Conservation (phyloP, 2,888 invertebrate species). For the Congeria kusceri region DNA sequence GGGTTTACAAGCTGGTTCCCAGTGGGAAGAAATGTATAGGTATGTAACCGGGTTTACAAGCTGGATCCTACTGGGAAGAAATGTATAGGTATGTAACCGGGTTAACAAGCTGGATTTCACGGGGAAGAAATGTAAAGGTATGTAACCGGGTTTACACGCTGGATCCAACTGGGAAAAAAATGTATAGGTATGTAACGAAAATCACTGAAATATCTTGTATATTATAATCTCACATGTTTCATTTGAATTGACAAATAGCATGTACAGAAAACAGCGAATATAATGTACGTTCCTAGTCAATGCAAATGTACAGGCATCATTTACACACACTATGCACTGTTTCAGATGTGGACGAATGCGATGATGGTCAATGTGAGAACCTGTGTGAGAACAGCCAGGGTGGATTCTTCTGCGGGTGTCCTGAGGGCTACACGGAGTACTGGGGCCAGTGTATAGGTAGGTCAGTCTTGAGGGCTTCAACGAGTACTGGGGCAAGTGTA, state of each 20-base stretch:
- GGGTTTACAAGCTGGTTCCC: constrained; percentile 7
- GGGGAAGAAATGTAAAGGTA: constrained; percentile 28
- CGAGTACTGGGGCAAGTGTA: too few species aligned
- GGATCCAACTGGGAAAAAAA: background rate
- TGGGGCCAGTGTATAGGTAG: constrained; percentile 87
- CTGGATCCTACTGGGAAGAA: constrained; percentile 2
- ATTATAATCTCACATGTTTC: too few species aligned
- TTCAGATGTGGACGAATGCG: constrained; percentile 93
- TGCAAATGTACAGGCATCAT: too few species aligned
- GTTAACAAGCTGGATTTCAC: constrained; percentile 13
- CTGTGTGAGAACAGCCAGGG: constrained; percentile 92
- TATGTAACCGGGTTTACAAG: constrained; percentile 12
- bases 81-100: constrained; percentile 23
- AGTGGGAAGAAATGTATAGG: constrained; percentile 26
- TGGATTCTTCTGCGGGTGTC: constrained; percentile 92
- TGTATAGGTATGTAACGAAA: constrained; percentile 30
- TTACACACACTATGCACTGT: too few species aligned
- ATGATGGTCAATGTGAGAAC: constrained; percentile 90
- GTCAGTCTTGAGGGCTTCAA: too few species aligned
- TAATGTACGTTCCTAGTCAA: too few species aligned
- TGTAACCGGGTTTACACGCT: constrained; percentile 13
- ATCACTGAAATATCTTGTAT: constrained; percentile 9
- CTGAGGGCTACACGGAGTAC: constrained; percentile 90
- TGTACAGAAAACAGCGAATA: too few species aligned
- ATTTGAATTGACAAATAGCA: too few species aligned